phyloP scores from a whole-genome alignment of 2,113 vertebrate genomes.

The Mobula birostris region DNA sequence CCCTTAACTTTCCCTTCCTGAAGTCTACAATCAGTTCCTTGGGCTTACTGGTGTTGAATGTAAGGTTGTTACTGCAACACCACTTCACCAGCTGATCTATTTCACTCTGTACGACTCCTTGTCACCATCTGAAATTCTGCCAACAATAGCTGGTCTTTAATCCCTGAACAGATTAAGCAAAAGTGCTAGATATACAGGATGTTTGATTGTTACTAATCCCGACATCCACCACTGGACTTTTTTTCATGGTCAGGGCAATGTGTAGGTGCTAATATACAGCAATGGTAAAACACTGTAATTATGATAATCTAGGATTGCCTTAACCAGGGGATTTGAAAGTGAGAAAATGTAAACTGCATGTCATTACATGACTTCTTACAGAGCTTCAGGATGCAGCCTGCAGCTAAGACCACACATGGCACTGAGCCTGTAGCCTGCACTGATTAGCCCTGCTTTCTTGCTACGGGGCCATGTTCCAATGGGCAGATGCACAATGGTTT shows the following conservation, averaged over 20 bases:
- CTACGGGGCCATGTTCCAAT: background rate
- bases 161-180: background rate
- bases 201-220: background rate
- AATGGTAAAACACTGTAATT: background rate
- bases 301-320: background rate
- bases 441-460: conserved; percentile 6
- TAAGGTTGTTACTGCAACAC: too few species aligned
- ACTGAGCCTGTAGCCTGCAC: background rate
- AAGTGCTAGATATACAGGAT: background rate
- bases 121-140: too few species aligned
- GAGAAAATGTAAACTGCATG: conserved; percentile 12
- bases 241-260: conserved; percentile 30
- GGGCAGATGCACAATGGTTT: conserved; percentile 13
- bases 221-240: background rate
- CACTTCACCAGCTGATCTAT: too few species aligned
- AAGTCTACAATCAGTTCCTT: too few species aligned
- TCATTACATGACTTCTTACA: conserved; percentile 37
- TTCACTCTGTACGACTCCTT: too few species aligned
- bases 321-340: conserved; percentile 32
- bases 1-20: too few species aligned
- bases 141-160: background rate
- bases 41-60: too few species aligned
- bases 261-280: background rate
- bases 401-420: conserved; percentile 42
- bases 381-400: conserved; percentile 2